Evolutionary conservation across 2,888 invertebrate species (phyloP).

Genomic region (Oxyteleia sp.): DNA sequence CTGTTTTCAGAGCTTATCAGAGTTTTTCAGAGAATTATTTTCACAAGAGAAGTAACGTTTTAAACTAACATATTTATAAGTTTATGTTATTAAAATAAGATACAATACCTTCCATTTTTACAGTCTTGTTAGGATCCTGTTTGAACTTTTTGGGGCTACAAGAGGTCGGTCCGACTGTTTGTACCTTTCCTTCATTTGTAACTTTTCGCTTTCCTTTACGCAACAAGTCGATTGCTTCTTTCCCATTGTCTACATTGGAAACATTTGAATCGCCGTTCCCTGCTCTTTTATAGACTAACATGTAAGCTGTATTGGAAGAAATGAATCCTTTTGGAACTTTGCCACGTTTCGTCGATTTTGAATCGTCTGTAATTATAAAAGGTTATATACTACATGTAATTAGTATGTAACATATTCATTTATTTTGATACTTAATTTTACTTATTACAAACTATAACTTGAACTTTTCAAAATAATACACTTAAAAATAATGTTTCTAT

Average conservation of each 20-base stretch:
- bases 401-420: too few species aligned
- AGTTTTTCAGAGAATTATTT: too few species aligned
- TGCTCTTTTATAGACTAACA: conserved; percentile 89
- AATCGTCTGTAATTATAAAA: conserved; percentile 81
- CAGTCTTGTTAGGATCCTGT: conserved; percentile 28
- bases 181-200: conserved; percentile 51
- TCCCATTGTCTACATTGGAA: conserved; percentile 73
- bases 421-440: too few species aligned
- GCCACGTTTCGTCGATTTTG: conserved; percentile 83
- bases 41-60: too few species aligned
- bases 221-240: conserved; percentile 72
- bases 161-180: conserved; percentile 4
- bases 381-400: too few species aligned
- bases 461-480: too few species aligned
- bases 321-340: conserved; percentile 87
- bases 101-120: conserved; percentile 48
- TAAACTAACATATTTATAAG: too few species aligned
- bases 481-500: too few species aligned
- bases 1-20: too few species aligned
- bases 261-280: conserved; percentile 34
- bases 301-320: conserved; percentile 90
- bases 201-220: conserved; percentile 77
- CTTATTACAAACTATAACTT: too few species aligned
- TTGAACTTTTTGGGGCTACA: conserved; percentile 71
- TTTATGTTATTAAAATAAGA: too few species aligned